A percentile compares a stretch with the other conserved stretches of the same genome.
Evolutionary conservation across 2,113 vertebrate species (phyloP).

Genomic region (Rhinolophus ferrumequinum): DNA sequence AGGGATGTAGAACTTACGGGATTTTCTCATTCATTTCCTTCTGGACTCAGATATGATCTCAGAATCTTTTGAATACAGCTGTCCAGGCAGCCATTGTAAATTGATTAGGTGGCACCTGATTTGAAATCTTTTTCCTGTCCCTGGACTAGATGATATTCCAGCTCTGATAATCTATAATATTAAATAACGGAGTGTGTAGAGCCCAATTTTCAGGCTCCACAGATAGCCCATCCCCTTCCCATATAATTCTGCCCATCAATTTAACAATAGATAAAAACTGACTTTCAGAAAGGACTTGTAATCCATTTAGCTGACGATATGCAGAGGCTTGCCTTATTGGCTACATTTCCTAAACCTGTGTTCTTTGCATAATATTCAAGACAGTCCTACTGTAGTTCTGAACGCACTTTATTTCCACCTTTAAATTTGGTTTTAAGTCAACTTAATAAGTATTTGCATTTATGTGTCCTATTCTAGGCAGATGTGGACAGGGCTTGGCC

Average conservation of each 20-base stretch:
- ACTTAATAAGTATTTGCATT: not conserved
- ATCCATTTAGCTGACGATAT: not conserved
- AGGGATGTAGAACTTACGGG: not conserved
- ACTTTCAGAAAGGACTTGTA: not conserved
- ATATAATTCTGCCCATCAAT: not conserved
- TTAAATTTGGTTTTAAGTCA: not conserved
- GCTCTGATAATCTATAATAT: not conserved
- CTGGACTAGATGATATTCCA: not conserved
- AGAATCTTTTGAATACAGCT: not conserved
- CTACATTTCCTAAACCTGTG: not conserved
- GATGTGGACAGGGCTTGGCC: not conserved
- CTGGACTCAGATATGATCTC: not conserved
- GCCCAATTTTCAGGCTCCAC: not conserved
- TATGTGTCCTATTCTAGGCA: not conserved
- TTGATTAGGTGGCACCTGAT: not conserved
- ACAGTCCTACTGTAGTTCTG: not conserved
- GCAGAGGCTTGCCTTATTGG: not conserved
- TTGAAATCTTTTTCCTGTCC: conserved; percentile 28
- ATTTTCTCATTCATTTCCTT: not conserved
- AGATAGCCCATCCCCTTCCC: not conserved
- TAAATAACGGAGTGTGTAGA: not conserved
- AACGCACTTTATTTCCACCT: not conserved
- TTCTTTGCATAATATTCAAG: not conserved
- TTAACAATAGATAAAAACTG: not conserved
- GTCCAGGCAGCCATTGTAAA: not conserved